phyloP scores from a whole-genome alignment of 2,113 vertebrate genomes.

The Orycteropus afer region DNA sequence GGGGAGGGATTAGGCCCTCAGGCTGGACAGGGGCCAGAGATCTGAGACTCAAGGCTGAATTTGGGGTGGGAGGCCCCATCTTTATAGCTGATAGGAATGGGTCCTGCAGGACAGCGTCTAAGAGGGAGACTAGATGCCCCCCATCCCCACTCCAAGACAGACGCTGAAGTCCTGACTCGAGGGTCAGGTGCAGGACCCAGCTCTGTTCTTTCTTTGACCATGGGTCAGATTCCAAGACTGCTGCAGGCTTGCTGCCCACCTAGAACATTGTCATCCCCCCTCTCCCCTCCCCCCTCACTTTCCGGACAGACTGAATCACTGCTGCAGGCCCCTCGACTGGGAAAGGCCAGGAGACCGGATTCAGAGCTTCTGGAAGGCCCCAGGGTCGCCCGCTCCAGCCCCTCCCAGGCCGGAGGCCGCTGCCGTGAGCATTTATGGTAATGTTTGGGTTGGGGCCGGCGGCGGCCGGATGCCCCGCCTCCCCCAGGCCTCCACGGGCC shows the following conservation, averaged over 20 bases:
- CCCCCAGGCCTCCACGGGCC: neutral
- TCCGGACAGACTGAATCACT: neutral
- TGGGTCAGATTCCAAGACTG: neutral
- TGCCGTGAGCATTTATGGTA: constrained; percentile 88
- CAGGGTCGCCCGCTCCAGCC: neutral
- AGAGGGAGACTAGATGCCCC: neutral
- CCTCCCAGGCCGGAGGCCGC: neutral
- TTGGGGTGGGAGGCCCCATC: neutral
- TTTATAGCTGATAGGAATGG: neutral
- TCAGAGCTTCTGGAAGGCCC: constrained; percentile 52
- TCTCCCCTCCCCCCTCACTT: too few relatives aligned
- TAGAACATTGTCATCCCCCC: too few relatives aligned
- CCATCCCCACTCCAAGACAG: neutral
- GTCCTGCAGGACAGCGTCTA: neutral
- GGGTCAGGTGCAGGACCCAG: neutral
- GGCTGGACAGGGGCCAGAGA: neutral
- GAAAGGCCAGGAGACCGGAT: constrained; percentile 48
- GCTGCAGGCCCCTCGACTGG: neutral
- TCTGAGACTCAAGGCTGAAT: neutral
- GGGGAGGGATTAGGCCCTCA: neutral
- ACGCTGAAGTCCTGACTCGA: neutral
- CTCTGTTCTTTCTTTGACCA: too few relatives aligned
- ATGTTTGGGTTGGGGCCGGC: constrained; percentile 83
- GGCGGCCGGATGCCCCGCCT: constrained; percentile 53
- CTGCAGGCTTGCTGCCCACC: neutral